These are phyloP conservation scores for Aplysina aerophoba DNA, from an alignment of 37 sponge, comb jelly and placozoan genomes.

Conservation along the genomic window DNA sequence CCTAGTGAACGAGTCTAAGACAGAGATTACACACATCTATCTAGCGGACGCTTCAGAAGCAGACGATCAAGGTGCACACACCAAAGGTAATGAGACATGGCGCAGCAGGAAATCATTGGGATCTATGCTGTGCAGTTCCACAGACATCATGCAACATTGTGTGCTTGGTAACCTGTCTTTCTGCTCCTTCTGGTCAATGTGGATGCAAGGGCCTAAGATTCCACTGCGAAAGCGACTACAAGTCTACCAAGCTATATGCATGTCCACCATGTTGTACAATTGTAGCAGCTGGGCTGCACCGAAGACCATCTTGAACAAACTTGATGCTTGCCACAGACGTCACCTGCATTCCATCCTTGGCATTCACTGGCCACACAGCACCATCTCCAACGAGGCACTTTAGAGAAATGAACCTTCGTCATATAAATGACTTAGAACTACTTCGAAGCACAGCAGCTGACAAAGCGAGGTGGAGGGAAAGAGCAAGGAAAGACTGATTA, in stretches of 20 bases:
- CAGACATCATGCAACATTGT: not conserved
- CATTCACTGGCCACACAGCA: constrained; percentile 11
- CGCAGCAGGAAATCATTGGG: not conserved
- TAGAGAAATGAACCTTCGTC: no score
- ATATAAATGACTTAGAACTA: no score
- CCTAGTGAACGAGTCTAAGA: no score
- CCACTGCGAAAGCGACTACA: constrained; percentile 1
- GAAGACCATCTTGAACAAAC: constrained; percentile 8
- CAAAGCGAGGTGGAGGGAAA: no score
- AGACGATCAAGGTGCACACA: no score
- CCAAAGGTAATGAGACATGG: constrained; percentile 1
- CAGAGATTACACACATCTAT: no score
- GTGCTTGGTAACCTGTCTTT: constrained; percentile 1
- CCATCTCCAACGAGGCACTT: not conserved
- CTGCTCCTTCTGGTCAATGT: not conserved
- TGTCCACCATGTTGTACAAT: not conserved
- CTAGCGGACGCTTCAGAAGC: no score
- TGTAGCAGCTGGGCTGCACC: constrained; percentile 22
- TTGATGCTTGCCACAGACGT: constrained; percentile 17
- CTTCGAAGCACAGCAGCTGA: no score
- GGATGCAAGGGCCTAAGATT: not conserved
- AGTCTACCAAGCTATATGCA: not conserved
- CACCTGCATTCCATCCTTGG: constrained; percentile 7
- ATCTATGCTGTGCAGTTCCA: not conserved
- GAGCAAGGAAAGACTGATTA: no score